Conservation (phyloP, 2,888 invertebrate genomes). For the Zygaena filipendulae region DNA sequence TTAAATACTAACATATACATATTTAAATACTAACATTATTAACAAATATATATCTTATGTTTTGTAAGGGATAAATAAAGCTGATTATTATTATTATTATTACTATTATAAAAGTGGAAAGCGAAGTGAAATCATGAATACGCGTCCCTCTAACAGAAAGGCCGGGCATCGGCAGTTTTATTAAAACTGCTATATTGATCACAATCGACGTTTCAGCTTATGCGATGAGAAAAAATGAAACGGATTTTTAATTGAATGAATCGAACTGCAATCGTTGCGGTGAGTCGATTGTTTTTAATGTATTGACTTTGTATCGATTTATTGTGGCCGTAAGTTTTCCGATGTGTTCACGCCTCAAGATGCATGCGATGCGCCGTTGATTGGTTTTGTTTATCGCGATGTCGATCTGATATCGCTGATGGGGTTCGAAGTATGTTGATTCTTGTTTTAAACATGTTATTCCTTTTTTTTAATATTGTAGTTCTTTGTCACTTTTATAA, state of each 20-base stretch:
- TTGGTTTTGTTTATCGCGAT: constrained; percentile 41
- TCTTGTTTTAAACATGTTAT: too few species aligned
- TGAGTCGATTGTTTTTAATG: constrained; percentile 32
- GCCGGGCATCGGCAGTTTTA: too few species aligned
- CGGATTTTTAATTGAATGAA: constrained; percentile 44
- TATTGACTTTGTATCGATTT: constrained; percentile 55
- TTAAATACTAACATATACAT: too few species aligned
- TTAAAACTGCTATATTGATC: constrained; percentile 63
- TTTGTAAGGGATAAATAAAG: too few species aligned
- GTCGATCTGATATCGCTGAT: constrained; percentile 16
- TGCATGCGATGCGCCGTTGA: constrained; percentile 30
- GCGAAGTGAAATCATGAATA: too few species aligned
- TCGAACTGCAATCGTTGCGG: constrained; percentile 26
- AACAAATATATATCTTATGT: too few species aligned
- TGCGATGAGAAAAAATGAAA: constrained; percentile 14
- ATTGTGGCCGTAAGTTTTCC: constrained; percentile 43
- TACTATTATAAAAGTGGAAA: too few species aligned
- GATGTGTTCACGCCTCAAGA: constrained; percentile 39
- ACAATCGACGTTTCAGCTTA: constrained; percentile 36
- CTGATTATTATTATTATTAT: too few species aligned
- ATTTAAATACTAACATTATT: too few species aligned
- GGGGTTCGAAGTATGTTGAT: background rate
- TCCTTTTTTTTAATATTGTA: too few species aligned
- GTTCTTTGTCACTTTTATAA: too few species aligned
- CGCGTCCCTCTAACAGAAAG: too few species aligned